A percentile compares a stretch with the other conserved stretches of the same genome.
Evolutionary conservation across 1,140 invertebrate genomes (phyloP).

Genomic region (Homarus americanus): DNA sequence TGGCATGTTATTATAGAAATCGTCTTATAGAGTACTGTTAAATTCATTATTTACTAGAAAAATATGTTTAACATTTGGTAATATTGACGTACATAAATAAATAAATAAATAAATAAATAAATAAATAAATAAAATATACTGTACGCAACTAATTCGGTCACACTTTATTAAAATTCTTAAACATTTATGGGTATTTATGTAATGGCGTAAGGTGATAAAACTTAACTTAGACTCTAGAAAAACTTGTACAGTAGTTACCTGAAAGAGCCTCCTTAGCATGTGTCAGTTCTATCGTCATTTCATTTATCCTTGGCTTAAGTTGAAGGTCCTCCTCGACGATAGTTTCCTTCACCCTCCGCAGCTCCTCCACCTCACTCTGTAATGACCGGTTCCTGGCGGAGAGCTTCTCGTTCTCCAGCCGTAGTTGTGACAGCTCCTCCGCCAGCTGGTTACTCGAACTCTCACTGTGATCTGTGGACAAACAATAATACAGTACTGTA

Average conservation of each 20-base stretch:
- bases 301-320: conserved; percentile 79
- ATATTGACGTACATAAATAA: not conserved
- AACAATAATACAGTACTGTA: too few relatives aligned
- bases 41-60: too few relatives aligned
- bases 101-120: not conserved
- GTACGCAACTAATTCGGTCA: not conserved
- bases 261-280: conserved; percentile 82
- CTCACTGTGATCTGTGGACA: conserved; percentile 59
- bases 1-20: not conserved
- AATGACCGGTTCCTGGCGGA: conserved; percentile 29
- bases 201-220: too few relatives aligned
- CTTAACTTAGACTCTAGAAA: too few relatives aligned
- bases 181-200: too few relatives aligned
- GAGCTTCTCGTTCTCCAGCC: conserved; percentile 63
- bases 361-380: conserved; percentile 80
- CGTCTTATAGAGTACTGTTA: too few relatives aligned
- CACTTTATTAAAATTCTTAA: too few relatives aligned
- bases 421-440: conserved; percentile 61
- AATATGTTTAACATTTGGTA: not conserved
- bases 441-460: conserved; percentile 60
- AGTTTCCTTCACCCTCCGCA: conserved; percentile 78
- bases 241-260: conserved; percentile 77
- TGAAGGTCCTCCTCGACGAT: conserved; percentile 76
- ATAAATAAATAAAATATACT: not conserved
- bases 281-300: conserved; percentile 79